Evolutionary conservation across 2,113 vertebrate species (phyloP).

Genomic region (Anoplopoma fimbria): DNA sequence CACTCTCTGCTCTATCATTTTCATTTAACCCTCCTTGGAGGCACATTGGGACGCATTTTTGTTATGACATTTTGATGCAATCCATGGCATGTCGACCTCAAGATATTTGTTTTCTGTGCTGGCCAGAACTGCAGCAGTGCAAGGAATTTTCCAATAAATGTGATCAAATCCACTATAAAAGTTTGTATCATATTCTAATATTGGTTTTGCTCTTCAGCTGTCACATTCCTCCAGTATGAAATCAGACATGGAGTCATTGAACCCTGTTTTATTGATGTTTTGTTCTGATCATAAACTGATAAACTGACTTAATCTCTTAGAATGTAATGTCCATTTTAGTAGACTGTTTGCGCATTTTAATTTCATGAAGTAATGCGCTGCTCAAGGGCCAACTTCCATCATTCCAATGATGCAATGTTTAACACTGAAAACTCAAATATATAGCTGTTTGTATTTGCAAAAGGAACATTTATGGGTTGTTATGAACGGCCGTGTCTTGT

Average conservation of each 20-base stretch:
- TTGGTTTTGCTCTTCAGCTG: constrained; percentile 23
- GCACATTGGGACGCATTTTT: constrained; percentile 45
- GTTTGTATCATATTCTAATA: constrained; percentile 31
- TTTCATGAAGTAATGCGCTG: constrained; percentile 37
- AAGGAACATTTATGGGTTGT: constrained; percentile 7
- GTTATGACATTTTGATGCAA: constrained; percentile 58
- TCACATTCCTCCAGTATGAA: constrained; percentile 47
- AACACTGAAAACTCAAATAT: constrained; percentile 21
- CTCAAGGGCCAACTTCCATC: constrained; percentile 29
- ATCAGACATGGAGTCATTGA: constrained; percentile 25
- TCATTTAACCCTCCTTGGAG: constrained; percentile 52
- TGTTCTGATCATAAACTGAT: constrained; percentile 26
- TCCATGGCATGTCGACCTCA: constrained; percentile 25
- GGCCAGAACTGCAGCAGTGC: constrained; percentile 23
- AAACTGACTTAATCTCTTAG: constrained; percentile 11
- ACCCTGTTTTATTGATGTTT: constrained; percentile 42
- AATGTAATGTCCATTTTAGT: constrained; percentile 30
- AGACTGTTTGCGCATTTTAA: constrained; percentile 33
- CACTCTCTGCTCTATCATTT: constrained; percentile 30
- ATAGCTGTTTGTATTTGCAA: constrained; percentile 33
- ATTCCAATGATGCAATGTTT: constrained; percentile 35
- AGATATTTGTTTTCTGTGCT: constrained; percentile 37
- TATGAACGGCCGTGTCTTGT: constrained; percentile 33
- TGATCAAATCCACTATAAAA: constrained; percentile 47
- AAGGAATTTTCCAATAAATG: constrained; percentile 61